Conservation (phyloP, 1,140 invertebrate species). For the Diorhabda sublineata region DNA sequence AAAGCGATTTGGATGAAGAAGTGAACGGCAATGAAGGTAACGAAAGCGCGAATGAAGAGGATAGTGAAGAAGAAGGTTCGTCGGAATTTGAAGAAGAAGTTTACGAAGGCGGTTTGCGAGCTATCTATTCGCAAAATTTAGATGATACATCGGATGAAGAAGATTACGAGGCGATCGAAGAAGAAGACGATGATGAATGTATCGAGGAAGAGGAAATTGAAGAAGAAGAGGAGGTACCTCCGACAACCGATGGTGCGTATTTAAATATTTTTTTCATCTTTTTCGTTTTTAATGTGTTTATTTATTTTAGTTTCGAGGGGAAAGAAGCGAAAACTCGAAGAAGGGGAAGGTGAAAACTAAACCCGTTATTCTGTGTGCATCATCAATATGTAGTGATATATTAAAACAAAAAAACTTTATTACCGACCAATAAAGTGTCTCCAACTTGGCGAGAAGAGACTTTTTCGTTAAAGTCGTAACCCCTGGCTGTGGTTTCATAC, state of each 20-base stretch:
- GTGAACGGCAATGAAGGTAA: constrained; percentile 67
- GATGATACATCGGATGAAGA: constrained; percentile 59
- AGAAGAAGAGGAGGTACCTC: constrained; percentile 55
- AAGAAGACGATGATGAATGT: constrained; percentile 60
- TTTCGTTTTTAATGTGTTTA: not conserved
- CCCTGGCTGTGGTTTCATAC: constrained; percentile 43
- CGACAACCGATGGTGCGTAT: constrained; percentile 33
- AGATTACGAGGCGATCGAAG: constrained; percentile 63
- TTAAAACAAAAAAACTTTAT: constrained; percentile 23
- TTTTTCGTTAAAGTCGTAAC: constrained; percentile 14
- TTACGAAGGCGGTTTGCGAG: constrained; percentile 56
- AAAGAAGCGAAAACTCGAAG: constrained; percentile 70
- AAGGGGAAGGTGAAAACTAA: constrained; percentile 48
- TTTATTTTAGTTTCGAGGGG: constrained; percentile 50
- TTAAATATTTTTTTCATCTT: not conserved
- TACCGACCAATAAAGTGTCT: constrained; percentile 39
- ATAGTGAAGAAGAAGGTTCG: constrained; percentile 50
- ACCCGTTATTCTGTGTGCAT: constrained; percentile 14
- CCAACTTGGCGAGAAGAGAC: constrained; percentile 34
- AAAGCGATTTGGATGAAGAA: constrained; percentile 63
- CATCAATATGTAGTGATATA: constrained; percentile 32
- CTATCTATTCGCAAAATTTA: constrained; percentile 69
- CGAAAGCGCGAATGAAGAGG: constrained; percentile 63
- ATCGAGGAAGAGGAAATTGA: constrained; percentile 51
- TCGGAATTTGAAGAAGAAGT: constrained; percentile 51